Evolutionary conservation across 2,888 invertebrate species (phyloP).

Genomic region (Panzeria rudis): DNA sequence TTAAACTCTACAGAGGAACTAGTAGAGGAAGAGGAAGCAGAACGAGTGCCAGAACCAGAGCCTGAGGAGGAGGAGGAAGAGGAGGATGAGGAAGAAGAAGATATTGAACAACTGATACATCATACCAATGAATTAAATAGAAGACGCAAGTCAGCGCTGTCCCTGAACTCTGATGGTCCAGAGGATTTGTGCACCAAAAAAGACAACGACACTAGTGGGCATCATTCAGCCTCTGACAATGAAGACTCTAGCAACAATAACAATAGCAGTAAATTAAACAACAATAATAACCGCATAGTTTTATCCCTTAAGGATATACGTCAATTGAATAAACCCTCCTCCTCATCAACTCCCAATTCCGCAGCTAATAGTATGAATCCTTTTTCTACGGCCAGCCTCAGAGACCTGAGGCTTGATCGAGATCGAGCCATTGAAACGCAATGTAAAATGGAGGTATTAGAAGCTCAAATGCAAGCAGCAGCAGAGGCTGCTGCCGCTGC

Average conservation of each 20-base stretch:
- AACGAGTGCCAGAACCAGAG: conserved; percentile 75
- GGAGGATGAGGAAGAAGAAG: conserved; percentile 77
- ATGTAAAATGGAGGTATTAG: conserved; percentile 81
- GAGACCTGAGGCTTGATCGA: conserved; percentile 77
- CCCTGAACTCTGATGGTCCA: conserved; percentile 80
- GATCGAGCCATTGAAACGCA: conserved; percentile 76
- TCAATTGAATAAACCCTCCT: conserved; percentile 82
- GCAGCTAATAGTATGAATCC: conserved; percentile 73
- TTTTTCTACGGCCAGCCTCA: conserved; percentile 79
- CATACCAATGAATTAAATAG: conserved; percentile 78
- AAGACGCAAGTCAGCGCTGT: conserved; percentile 79
- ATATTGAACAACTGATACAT: conserved; percentile 81
- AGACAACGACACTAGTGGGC: conserved; percentile 75
- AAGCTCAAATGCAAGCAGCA: conserved; percentile 83
- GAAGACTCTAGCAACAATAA: conserved; percentile 78
- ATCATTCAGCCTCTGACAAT: conserved; percentile 75
- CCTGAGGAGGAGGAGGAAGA: conserved; percentile 61
- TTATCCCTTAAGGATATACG: conserved; percentile 83
- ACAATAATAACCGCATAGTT: conserved; percentile 82
- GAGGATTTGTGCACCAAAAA: conserved; percentile 83
- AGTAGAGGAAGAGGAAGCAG: conserved; percentile 74
- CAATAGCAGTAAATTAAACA: conserved; percentile 80
- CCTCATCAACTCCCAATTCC: conserved; percentile 76
- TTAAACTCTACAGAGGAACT: conserved; percentile 59
- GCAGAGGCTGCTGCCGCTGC: conserved; percentile 80